Evolutionary conservation across 1,140 invertebrate genomes (phyloP), one percentile per base, ranked within the genome.

Genomic region (Sarcophaga bullata): DNA sequence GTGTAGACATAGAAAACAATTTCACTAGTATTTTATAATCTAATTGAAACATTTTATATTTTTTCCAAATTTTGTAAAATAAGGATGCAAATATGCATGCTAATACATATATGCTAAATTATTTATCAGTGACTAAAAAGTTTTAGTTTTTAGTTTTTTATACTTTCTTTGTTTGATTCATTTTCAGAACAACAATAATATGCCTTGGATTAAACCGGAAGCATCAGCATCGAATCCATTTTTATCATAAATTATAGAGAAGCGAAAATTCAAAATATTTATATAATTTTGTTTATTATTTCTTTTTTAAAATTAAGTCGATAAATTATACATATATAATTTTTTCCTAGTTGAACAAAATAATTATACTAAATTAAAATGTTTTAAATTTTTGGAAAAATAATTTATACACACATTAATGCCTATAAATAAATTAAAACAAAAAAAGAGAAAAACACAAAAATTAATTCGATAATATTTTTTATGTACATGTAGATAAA

Each of bases 181-280:
- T 54, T 82, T 82, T 46, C 73, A 80, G 73, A 85, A 82, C 72
- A 90, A 90, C 73, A 89, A 90, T 83, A 89, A 89, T 84, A 88
- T 88, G 87, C 86, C 89, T 81, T 90, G 89, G 89, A 85, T 89
- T 73, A 88, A 89, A 81, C 88, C 89, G 78, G 89, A 90, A 86
- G 88, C 86, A 84, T 83, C 86, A 80, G 86, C 89, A 78, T 89
- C 89, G 81, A 90, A 90, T 87, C 89, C 89, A 82, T 90, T 90
- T 88, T 88, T 90, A 83, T 90, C 89, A 82, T 89, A 89, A 88
- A 84, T 25, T 73, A 73, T 47, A 54, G 37, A 8, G 3, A 78
- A 50, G 48, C 75, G 6, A 25, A 78, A 17, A 78, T 68, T 68
- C 62, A 68, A 68, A 68, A 58, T 58, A 58, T 58, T 58, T 58